Evolutionary conservation across 2,888 invertebrate genomes (phyloP).

Genomic region (Ramazzottius varieornatus): DNA sequence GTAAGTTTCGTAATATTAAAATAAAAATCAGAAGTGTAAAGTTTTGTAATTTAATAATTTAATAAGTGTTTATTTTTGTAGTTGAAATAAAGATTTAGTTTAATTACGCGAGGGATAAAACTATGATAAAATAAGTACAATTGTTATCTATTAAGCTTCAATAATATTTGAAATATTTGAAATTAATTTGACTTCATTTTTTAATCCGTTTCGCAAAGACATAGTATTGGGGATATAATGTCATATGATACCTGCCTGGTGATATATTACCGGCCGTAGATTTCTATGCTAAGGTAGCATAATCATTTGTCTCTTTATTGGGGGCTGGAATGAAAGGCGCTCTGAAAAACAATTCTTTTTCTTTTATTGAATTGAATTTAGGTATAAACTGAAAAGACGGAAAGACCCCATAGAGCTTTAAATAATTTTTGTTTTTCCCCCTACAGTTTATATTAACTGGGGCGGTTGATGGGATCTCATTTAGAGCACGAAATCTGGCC

Average conservation of each 20-base stretch:
- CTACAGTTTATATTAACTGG: conserved; percentile 48
- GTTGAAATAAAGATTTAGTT: too few relatives aligned
- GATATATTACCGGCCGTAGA: not conserved
- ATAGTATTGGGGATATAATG: not conserved
- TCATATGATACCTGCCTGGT: not conserved
- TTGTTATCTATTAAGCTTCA: too few relatives aligned
- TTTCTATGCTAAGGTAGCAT: conserved; percentile 48
- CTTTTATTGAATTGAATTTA: conserved; percentile 53
- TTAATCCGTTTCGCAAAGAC: not conserved
- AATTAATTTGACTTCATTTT: not conserved
- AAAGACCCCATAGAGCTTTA: conserved; percentile 56
- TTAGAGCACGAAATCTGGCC: too few relatives aligned
- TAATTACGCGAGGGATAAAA: not conserved
- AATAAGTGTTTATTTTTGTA: too few relatives aligned
- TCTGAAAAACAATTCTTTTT: conserved; percentile 36
- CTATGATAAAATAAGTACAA: too few relatives aligned
- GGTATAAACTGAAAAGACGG: conserved; percentile 43
- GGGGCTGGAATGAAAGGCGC: conserved; percentile 47
- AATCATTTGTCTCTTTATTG: conserved; percentile 53
- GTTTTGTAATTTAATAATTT: too few relatives aligned
- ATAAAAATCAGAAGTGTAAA: too few relatives aligned
- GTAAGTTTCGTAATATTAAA: not conserved
- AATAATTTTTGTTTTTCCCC: too few relatives aligned
- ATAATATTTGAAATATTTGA: not conserved
- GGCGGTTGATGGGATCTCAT: too few relatives aligned